Percentiles rank a stretch among this genome's conserved stretches.
These are phyloP conservation scores for Listronotus oregonensis DNA, from an alignment of 1,140 invertebrate species.

Conservation along the genomic window DNA sequence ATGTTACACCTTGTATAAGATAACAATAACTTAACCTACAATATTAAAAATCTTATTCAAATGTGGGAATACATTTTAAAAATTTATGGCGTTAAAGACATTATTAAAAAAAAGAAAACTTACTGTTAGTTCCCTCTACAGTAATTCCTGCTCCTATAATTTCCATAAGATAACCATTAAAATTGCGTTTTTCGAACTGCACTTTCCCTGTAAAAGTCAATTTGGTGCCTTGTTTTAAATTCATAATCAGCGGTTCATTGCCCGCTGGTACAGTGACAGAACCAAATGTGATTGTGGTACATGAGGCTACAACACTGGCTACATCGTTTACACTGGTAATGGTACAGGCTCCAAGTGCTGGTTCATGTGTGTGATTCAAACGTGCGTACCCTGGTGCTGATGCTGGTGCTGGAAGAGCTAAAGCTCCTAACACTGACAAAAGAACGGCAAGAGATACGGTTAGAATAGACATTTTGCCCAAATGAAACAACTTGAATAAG, in stretches of 20 bases:
- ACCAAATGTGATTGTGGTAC: constrained; percentile 8
- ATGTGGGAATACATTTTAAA: too few species aligned
- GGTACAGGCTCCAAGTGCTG: neutral
- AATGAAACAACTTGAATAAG: too few species aligned
- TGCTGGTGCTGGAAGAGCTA: too few species aligned
- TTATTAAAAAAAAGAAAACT: too few species aligned
- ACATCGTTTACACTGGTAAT: constrained; percentile 6
- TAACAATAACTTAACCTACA: too few species aligned
- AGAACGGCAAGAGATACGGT: too few species aligned
- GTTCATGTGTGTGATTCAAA: neutral
- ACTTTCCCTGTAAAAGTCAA: constrained; percentile 10
- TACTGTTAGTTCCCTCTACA: constrained; percentile 8
- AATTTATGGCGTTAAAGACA: too few species aligned
- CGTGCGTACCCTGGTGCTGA: constrained; percentile 1
- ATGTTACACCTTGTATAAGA: too few species aligned
- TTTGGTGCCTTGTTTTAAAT: constrained; percentile 2
- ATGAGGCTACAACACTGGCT: neutral
- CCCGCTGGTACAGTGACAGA: constrained; percentile 6
- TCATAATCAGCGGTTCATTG: constrained; percentile 7
- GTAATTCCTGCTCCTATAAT: neutral
- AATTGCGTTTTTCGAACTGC: neutral
- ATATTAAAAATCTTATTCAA: too few species aligned
- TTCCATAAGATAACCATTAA: constrained; percentile 13
- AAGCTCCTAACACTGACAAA: too few species aligned
- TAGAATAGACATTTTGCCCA: too few species aligned